A percentile compares a stretch with the other conserved stretches of the same genome.
Conservation (phyloP, 2,113 vertebrate species). For the Spilogale gracilis region DNA sequence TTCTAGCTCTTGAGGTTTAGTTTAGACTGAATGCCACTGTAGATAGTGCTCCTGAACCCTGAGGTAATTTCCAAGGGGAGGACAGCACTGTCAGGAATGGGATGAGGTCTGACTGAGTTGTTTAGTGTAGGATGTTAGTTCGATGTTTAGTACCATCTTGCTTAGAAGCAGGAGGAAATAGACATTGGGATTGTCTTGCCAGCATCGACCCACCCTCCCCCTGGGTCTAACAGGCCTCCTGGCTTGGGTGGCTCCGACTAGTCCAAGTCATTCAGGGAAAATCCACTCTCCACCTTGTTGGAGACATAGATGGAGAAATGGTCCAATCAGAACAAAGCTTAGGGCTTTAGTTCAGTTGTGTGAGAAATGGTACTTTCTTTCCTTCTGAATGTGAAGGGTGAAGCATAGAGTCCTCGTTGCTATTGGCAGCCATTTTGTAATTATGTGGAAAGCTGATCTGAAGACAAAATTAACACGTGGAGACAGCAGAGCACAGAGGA, state of each 20-base stretch:
- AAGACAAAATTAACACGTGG: not conserved
- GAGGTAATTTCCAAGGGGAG: not conserved
- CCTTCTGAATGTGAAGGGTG: not conserved
- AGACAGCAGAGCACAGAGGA: not conserved
- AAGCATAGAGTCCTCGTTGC: not conserved
- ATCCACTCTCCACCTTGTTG: not conserved
- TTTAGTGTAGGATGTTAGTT: not conserved
- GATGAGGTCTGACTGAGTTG: not conserved
- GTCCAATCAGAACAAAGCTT: not conserved
- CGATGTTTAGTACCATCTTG: not conserved
- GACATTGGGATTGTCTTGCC: not conserved
- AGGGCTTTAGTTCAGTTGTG: not conserved
- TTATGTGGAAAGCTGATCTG: not conserved
- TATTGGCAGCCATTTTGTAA: constrained; percentile 15
- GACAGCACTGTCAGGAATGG: not conserved
- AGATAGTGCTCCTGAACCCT: not conserved
- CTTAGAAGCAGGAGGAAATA: not conserved
- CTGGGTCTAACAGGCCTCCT: not conserved
- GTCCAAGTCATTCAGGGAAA: not conserved
- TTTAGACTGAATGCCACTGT: not conserved
- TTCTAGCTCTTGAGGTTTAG: not conserved
- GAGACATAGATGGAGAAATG: not conserved
- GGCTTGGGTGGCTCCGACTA: not conserved
- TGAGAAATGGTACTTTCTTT: not conserved
- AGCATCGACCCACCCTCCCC: not conserved